phyloP scores from a whole-genome alignment of 2,113 vertebrate species.

The Phasianus colchicus region DNA sequence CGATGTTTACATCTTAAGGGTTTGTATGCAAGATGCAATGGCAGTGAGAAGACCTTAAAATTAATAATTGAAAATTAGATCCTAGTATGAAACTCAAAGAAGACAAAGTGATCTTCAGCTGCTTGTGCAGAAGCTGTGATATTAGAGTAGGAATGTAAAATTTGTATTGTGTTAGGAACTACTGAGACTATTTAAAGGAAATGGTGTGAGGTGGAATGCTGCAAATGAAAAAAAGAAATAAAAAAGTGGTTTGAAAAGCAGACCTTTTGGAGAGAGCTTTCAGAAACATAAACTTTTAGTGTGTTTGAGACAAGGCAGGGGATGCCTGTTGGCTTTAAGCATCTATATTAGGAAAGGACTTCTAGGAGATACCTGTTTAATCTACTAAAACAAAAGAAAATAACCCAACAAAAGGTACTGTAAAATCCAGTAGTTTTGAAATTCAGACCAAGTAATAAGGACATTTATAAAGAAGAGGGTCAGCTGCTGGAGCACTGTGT shows the following conservation, averaged over 20 bases:
- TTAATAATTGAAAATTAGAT: neutral
- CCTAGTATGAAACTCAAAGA: neutral
- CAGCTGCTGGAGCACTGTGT: neutral
- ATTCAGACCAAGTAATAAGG: neutral
- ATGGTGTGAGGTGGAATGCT: neutral
- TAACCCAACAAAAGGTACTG: neutral
- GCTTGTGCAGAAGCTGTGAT: neutral
- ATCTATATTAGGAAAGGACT: neutral
- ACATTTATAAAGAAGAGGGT: neutral
- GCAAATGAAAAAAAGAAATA: neutral
- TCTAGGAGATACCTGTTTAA: neutral
- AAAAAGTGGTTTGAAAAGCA: neutral
- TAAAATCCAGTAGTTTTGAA: neutral
- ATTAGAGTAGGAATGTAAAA: neutral
- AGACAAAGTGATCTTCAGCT: neutral
- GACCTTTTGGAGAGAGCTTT: neutral
- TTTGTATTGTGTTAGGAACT: neutral
- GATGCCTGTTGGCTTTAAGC: neutral
- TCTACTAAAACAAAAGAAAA: neutral
- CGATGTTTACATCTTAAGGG: neutral
- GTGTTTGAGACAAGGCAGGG: neutral
- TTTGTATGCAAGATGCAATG: neutral
- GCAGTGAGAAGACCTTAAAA: neutral
- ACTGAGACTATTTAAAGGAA: neutral
- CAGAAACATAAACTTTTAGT: neutral